Conservation (phyloP, 2,797 vertebrate species). For the Eremophila alpestris region DNA sequence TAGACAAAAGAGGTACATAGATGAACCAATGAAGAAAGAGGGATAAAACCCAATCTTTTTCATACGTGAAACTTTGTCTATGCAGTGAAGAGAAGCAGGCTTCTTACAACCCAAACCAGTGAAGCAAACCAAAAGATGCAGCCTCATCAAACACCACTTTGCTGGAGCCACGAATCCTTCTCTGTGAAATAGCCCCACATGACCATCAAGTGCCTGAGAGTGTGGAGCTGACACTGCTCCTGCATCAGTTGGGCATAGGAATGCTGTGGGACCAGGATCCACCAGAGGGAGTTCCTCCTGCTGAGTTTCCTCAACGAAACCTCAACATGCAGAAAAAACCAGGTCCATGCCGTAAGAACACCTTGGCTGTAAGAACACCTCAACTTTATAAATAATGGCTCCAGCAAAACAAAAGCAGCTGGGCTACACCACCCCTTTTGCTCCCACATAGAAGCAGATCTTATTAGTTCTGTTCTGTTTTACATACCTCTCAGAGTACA, state of each 20-base stretch:
- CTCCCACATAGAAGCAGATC: not conserved
- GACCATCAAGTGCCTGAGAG: not conserved
- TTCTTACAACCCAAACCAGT: not conserved
- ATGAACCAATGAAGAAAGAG: not conserved
- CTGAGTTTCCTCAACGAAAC: not conserved
- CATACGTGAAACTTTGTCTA: not conserved
- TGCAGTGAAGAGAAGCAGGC: not conserved
- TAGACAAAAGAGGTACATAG: not conserved
- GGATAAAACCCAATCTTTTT: not conserved
- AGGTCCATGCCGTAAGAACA: not conserved
- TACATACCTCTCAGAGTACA: not conserved
- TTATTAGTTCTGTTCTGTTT: not conserved
- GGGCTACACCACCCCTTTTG: not conserved
- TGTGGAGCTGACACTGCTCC: not conserved
- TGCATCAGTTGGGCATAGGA: not conserved
- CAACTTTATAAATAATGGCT: not conserved
- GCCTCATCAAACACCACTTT: not conserved
- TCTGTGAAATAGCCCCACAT: not conserved
- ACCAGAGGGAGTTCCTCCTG: not conserved
- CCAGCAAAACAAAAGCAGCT: not conserved
- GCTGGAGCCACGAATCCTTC: not conserved
- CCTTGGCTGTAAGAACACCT: not conserved
- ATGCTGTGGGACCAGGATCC: not conserved
- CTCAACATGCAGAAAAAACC: rapidly evolving
- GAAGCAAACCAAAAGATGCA: not conserved